Evolutionary conservation across 2,113 vertebrate genomes (phyloP), one percentile per base, ranked within the genome.

Genomic region (Sapayoa aenigma): DNA sequence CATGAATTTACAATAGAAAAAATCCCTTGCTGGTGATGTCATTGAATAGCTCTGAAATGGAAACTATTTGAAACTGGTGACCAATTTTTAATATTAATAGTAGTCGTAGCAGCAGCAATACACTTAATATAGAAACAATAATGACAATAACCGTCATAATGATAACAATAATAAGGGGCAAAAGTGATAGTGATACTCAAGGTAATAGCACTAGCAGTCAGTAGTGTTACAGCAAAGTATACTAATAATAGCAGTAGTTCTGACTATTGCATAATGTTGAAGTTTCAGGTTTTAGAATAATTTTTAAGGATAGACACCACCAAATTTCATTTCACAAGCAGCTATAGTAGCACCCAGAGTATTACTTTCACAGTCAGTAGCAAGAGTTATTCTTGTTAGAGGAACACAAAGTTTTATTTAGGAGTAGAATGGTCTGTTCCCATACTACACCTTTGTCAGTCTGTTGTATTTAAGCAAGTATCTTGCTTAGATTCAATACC

Each of bases 401-500:
- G 9, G 22, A 81, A 46, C 9, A 74, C 5, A 33, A 44, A 53
- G 3, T 27, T 56, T 82, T 79, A 6, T 52, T 12, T 65, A 52
- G 55, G 41, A 39, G n/a, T 87, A 56, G 12, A 0, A 2, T 15
- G 3, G 1, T 68, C 27, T 31, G 2, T 55, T 65, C 9, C 15
- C 30, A 30, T 49, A 58, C 15, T 94, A 76, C 2, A 77, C 47
- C 49, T 75, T 71, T 89, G 25, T 75, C 72, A 81, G 37, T 60
- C 24, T 25, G 30, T 59, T 87, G 10, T 5, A 60, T 53, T n/a
- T 50, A 73, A 81, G 9, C 4, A 39, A 79, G 6, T 27, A 19
- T 67, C 44, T 87, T 79, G 19, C 69, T 96, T 93, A 72, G 47
- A 94, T 86, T 92, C 59, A 96, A 87, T 27, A 87, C 6, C 18